Evolutionary conservation across 2,888 invertebrate genomes (phyloP), one percentile per base, ranked within the genome.

Genomic region (Phragmatobia fuliginosa): DNA sequence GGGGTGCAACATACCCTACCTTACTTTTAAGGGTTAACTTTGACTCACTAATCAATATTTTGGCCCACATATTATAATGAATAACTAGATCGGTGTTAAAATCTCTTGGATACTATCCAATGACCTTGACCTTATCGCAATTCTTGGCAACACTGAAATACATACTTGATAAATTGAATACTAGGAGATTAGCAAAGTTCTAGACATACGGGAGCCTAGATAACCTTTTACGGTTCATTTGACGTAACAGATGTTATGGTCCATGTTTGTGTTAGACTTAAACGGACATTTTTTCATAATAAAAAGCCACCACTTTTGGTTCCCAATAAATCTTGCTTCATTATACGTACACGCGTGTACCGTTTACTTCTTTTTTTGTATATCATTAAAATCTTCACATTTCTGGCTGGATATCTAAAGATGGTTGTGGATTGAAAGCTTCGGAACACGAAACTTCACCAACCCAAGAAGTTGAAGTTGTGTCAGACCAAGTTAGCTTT

Each of bases 11-110:
- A 32, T 28, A 41, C 56, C 75, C 81, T 86, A 88, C 90, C 89
- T 89, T 85, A 84, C 73, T 84, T 84, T 83, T 85, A 76, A 82
- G 88, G 89, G 88, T 83, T 84, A 78, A 85, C 79, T 87, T 90
- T 88, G 87, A 86, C 85, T 88, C 88, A 87, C 70, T 87, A 85
- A 89, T 93, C 92, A 84, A 94, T 93, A 92, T 84, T 86, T 85
- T 88, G 83, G 83, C 85, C 87, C 80, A 85, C 84, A 87, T 88
- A 83, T 79, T 84, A 66, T 69, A 77, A 80, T 80, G 45, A 16
- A 31, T n/a, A 25, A 65, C 16, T 38, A 65, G 49, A 71, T 68
- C 60, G 67, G 60, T 71, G 62, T 66, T 75, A 78, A 6, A 56
- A 56, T 63, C 25, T 74, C 76, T 76, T 83, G 70, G 74, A 79